phyloP scores from a whole-genome alignment of 2,797 vertebrate species.

The Erethizon dorsatum region DNA sequence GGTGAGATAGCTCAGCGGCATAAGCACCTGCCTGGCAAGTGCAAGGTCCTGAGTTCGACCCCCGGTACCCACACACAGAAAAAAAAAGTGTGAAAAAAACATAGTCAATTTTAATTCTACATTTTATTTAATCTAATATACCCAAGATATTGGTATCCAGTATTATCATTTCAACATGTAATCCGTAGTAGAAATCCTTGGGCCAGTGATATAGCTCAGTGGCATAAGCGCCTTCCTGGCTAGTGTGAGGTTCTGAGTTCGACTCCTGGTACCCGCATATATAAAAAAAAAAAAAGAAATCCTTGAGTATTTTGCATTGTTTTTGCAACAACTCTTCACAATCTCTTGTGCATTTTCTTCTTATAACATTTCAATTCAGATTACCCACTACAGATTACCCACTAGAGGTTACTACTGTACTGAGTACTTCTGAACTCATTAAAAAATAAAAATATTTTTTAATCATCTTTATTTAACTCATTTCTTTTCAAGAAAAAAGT shows the following conservation, averaged over 20 bases:
- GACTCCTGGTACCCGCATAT: too few species aligned
- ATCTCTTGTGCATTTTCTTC: not conserved
- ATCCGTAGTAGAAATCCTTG: not conserved
- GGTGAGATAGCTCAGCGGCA: too few species aligned
- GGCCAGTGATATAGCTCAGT: too few species aligned
- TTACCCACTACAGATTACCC: not conserved
- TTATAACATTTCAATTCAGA: conserved; percentile 9
- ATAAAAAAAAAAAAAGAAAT: not conserved
- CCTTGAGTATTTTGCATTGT: not conserved
- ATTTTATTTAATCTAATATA: not conserved
- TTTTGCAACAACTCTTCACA: not conserved
- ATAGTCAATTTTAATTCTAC: not conserved
- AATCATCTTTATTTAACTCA: conserved; percentile 11
- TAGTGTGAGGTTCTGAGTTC: too few species aligned
- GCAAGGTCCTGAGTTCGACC: too few species aligned
- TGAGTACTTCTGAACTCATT: not conserved
- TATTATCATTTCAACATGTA: not conserved
- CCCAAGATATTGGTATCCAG: not conserved
- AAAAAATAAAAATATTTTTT: not conserved
- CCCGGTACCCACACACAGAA: too few species aligned
- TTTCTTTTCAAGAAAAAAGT: not conserved
- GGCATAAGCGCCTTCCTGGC: too few species aligned
- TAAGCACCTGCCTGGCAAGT: too few species aligned
- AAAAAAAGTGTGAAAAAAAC: conserved; percentile 27
- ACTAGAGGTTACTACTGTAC: not conserved